Evolutionary conservation across 2,113 vertebrate genomes (phyloP), one percentile per base, ranked within the genome.

Genomic region (Pionites leucogaster): DNA sequence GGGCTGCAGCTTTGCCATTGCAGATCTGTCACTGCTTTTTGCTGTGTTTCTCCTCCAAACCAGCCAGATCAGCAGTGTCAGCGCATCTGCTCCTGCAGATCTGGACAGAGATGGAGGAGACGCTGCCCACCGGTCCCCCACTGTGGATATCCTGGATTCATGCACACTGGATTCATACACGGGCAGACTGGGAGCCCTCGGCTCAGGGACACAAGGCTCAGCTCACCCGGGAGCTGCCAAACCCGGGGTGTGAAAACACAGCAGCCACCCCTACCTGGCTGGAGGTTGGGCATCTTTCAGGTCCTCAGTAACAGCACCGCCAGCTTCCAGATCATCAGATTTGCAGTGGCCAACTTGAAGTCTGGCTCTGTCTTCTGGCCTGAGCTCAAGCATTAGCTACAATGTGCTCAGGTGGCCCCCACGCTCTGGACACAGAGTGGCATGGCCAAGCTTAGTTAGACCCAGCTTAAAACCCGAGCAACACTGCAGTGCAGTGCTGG

Each of bases 201-300:
- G 50, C 31, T 65, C 0, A 0, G 16, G 50, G 15, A 41, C 39
- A 29, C 62, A 72, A n/a, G 82, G 52, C 52, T 79, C 7, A 3
- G 17, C 60, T 79, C 60, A 62, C 16, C 62, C 24, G 59, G 2
- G 14, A 84, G 69, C 69, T 82, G 70, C 82, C 3, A 1, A 86
- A 31, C 12, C 42, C 86, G 28, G 17, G 3, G 31, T 2, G 14
- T 6, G 29, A 29, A 24, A 67, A 10, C 23, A 17, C 41, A 59
- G 35, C 39, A 17, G 16, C 41, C 86, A 53, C 0, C 20, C 23
- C 20, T 24, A 2, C 14, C 41, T 0, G 0, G 33, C 31, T 19
- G 24, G 55, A 74, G 63, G 46, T 59, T 5, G 6, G 52, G 18
- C 16, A 39, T 20, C 3, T 1, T 8, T 70, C 86, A 28, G 3